Conservation (phyloP, 1,140 invertebrate genomes). For the Drosophila pandora region DNA sequence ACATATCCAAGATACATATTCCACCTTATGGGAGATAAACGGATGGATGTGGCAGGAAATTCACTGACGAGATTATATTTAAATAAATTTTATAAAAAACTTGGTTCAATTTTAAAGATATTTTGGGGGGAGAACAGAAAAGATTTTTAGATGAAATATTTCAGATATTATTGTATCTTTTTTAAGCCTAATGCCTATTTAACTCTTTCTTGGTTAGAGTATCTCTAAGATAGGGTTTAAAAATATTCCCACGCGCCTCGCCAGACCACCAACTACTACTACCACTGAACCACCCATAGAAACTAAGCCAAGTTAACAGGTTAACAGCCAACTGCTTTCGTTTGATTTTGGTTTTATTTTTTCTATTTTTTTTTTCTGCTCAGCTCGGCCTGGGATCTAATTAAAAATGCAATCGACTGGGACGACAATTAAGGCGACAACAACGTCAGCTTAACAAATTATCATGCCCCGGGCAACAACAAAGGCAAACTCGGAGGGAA, state of each 20-base stretch:
- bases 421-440: constrained; percentile 32
- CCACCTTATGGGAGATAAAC: no score
- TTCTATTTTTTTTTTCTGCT: constrained; percentile 1
- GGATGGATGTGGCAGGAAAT: constrained; percentile 50
- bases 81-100: constrained; percentile 52
- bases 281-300: constrained; percentile 14
- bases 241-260: constrained; percentile 42
- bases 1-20: constrained; percentile 1
- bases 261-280: background rate
- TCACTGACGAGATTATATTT: constrained; percentile 46
- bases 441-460: constrained; percentile 38
- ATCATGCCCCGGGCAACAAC: constrained; percentile 6
- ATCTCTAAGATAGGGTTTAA: constrained; percentile 13
- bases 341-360: constrained; percentile 23
- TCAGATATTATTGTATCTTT: no score
- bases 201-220: background rate
- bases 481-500: constrained; percentile 7
- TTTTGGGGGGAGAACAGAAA: no score
- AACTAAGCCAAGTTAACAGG: constrained; percentile 37
- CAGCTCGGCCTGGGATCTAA: constrained; percentile 30
- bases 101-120: no score
- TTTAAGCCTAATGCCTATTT: no score
- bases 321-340: constrained; percentile 32
- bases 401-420: constrained; percentile 64
- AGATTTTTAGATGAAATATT: no score